Evolutionary conservation across 2,888 invertebrate species (phyloP), one percentile per base, ranked within the genome.

Genomic region (Dryocosmus kuriphilus): DNA sequence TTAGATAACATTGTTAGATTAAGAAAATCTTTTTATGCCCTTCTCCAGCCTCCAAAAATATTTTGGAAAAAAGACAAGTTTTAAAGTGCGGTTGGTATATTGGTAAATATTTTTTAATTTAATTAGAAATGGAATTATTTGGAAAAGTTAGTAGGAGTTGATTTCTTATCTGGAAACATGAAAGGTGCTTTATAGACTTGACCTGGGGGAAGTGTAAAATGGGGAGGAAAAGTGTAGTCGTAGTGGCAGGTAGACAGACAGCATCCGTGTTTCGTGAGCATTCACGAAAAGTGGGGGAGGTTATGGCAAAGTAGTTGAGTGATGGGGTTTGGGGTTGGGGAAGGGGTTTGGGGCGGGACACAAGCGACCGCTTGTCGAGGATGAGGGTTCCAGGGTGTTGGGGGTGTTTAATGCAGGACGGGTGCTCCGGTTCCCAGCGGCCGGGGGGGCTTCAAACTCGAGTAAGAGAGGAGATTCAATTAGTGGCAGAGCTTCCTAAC

Each of bases 361-460:
- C 80, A 82, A 81, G 81, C 84, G 84, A 87, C 86, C 86, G 87
- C 86, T 88, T 83, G 85, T 86, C 84, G 80, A 81, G 86, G 85
- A 87, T 89, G 89, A 89, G 90, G 90, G 89, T 86, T 87, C 86
- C 84, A 87, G 88, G 88, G 89, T 89, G 90, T 88, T 85, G 88
- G 90, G 90, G 90, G 90, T 90, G 90, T 90, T 90, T 90, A 90
- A 90, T 90, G 90, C 90, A 90, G 89, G 88, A 90, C 90, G 89
- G 89, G 90, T 90, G 90, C 88, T 90, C 83, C 80, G 87, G 90
- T 90, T 90, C 90, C 90, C 90, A 90, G 90, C 90, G 88, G 89
- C 90, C 89, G 90, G 88, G 88, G 89, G 88, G 87, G 88, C 86
- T 89, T 85, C 87, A 90, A 88, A 89, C 89, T 88, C 90, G 89